phyloP scores from a whole-genome alignment of 1,140 invertebrate genomes.

The Pseudoatta argentina region DNA sequence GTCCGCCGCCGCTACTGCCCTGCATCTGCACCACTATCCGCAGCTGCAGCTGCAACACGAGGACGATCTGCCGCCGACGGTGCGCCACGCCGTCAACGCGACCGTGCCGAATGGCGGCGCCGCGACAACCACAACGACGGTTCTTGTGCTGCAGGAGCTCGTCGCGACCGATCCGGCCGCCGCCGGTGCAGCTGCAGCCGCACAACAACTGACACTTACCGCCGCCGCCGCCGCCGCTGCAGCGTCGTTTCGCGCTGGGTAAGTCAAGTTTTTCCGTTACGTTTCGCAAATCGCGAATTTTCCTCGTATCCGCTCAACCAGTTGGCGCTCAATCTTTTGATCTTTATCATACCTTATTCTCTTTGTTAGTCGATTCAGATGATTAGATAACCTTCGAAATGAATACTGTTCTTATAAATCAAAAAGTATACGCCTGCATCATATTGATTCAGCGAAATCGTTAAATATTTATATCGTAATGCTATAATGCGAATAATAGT shows the following conservation, averaged over 20 bases:
- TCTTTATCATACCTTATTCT: neutral
- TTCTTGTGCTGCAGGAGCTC: conserved; percentile 87
- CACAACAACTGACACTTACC: conserved; percentile 79
- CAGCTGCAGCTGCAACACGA: conserved; percentile 84
- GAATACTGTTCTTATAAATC: neutral
- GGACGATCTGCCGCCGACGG: conserved; percentile 82
- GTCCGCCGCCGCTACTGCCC: too few relatives aligned
- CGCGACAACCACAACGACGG: conserved; percentile 86
- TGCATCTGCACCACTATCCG: too few relatives aligned
- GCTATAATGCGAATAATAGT: neutral
- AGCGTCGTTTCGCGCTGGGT: conserved; percentile 82
- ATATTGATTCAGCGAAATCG: neutral
- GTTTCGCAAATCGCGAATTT: conserved; percentile 50
- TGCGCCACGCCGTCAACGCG: conserved; percentile 78
- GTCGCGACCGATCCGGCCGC: conserved; percentile 83
- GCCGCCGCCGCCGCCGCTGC: conserved; percentile 74
- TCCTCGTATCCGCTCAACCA: neutral
- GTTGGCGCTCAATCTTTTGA: conserved; percentile 14
- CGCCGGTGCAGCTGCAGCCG: conserved; percentile 72
- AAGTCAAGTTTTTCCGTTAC: conserved; percentile 69
- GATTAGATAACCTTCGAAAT: neutral
- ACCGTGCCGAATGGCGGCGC: conserved; percentile 80
- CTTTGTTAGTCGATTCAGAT: neutral
- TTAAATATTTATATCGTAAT: conserved; percentile 28
- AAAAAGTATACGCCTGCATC: neutral